Percentiles rank a stretch among this genome's conserved stretches.
Evolutionary conservation across 2,888 invertebrate genomes (phyloP).

Genomic region (Hemicrepidius hirtus): DNA sequence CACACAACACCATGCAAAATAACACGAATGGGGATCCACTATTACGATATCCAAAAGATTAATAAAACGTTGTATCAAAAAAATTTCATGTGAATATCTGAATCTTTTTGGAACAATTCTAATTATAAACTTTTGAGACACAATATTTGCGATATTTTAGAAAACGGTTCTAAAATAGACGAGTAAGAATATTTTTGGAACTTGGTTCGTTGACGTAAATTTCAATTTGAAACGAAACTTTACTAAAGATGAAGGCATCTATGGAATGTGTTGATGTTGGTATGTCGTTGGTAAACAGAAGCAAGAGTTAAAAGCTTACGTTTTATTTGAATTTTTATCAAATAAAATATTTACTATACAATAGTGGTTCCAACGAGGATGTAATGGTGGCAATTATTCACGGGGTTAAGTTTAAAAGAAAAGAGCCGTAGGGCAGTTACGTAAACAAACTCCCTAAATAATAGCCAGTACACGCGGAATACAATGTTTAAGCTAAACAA

Average conservation of each 20-base stretch:
- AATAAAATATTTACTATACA: too few relatives aligned
- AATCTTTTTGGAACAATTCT: neutral
- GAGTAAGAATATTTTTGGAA: neutral
- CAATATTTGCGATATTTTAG: neutral
- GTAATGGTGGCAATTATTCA: too few relatives aligned
- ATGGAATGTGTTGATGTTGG: neutral
- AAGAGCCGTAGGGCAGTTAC: too few relatives aligned
- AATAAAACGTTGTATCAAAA: constrained; percentile 29
- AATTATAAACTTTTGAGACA: neutral
- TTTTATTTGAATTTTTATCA: too few relatives aligned
- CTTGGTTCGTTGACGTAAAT: constrained; percentile 15
- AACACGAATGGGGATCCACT: constrained; percentile 23
- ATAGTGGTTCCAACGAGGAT: too few relatives aligned
- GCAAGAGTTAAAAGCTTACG: too few relatives aligned
- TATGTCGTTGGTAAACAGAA: too few relatives aligned
- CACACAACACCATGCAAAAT: constrained; percentile 8
- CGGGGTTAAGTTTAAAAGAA: too few relatives aligned
- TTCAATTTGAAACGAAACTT: constrained; percentile 18
- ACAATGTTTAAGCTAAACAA: too few relatives aligned
- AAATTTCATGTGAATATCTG: constrained; percentile 24
- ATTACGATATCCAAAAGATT: constrained; percentile 24
- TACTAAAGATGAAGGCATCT: neutral
- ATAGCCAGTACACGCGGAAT: too few relatives aligned
- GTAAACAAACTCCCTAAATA: too few relatives aligned
- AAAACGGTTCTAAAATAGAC: neutral